Conservation (phyloP, 2,113 vertebrate species). For the Scomber scombrus region DNA sequence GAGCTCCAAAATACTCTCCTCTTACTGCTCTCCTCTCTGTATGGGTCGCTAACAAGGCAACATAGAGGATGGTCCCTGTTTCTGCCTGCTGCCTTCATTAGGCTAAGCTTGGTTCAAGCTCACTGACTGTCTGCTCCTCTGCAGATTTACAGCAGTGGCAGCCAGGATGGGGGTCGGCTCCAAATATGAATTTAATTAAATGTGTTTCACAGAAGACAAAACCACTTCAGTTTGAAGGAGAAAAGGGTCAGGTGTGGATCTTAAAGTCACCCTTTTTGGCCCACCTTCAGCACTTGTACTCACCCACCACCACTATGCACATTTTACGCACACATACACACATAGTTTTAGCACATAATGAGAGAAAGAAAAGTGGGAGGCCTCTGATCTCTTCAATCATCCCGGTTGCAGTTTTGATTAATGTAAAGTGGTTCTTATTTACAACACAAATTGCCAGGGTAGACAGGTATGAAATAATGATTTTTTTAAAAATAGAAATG, state of each 20-base stretch:
- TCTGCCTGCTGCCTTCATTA: constrained; percentile 53
- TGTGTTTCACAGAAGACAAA: constrained; percentile 49
- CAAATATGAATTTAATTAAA: constrained; percentile 65
- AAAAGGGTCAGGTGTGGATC: constrained; percentile 50
- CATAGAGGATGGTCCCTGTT: constrained; percentile 31
- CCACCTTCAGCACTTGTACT: constrained; percentile 8
- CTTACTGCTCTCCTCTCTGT: constrained; percentile 15
- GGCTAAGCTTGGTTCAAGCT: constrained; percentile 29
- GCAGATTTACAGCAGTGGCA: constrained; percentile 43
- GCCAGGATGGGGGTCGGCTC: constrained; percentile 23
- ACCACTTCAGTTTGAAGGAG: constrained; percentile 64
- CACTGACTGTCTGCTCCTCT: constrained; percentile 23
- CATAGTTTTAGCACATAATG: not conserved
- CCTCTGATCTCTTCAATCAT: constrained; percentile 65
- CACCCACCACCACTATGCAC: constrained; percentile 5
- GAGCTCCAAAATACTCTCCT: not conserved
- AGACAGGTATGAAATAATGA: constrained; percentile 23
- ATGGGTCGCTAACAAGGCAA: constrained; percentile 30
- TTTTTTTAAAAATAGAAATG: constrained; percentile 11
- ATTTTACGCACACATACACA: not conserved
- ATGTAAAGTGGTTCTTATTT: constrained; percentile 66
- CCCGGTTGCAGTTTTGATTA: constrained; percentile 42
- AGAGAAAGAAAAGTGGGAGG: constrained; percentile 36
- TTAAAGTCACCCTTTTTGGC: not conserved
- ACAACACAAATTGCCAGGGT: constrained; percentile 43